A percentile compares a stretch with the other conserved stretches of the same genome.
Evolutionary conservation across 2,113 vertebrate genomes (phyloP).

Genomic region (Nannobrachium achirus): DNA sequence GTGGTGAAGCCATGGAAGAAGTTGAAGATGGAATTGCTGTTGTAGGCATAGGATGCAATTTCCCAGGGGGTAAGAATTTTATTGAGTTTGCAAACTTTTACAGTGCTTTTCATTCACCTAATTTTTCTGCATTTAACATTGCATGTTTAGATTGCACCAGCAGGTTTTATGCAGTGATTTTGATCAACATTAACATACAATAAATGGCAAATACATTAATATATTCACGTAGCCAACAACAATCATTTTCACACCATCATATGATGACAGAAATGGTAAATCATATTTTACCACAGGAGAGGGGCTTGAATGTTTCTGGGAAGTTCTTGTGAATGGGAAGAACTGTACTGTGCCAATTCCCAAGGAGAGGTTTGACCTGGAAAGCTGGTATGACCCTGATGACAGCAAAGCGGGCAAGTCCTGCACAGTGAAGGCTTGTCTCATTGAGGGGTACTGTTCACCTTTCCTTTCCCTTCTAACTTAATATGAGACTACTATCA

Average conservation of each 20-base stretch:
- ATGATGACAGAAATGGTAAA: slow-evolving; percentile 51
- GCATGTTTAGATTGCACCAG: not conserved
- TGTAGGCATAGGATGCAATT: slow-evolving; percentile 80
- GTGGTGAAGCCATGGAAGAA: slow-evolving; percentile 52
- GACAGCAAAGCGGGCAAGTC: slow-evolving; percentile 82
- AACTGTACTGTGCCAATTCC: slow-evolving; percentile 83
- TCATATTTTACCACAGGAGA: slow-evolving; percentile 72
- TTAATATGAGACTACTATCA: no score
- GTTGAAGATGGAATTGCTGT: slow-evolving; percentile 70
- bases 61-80: slow-evolving; percentile 75
- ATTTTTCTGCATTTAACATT: not conserved
- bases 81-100: not conserved
- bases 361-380: slow-evolving; percentile 75
- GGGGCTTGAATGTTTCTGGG: slow-evolving; percentile 85
- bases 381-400: slow-evolving; percentile 81
- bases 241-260: slow-evolving; percentile 19
- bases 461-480: no score
- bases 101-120: not conserved
- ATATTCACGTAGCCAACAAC: not conserved
- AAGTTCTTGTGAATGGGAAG: slow-evolving; percentile 81
- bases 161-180: not conserved
- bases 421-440: slow-evolving; percentile 75
- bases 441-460: slow-evolving; percentile 80
- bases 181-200: not conserved
- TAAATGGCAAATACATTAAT: slow-evolving; percentile 17